phyloP scores from a whole-genome alignment of 2,797 vertebrate species.

The Anguilla marmorata region DNA sequence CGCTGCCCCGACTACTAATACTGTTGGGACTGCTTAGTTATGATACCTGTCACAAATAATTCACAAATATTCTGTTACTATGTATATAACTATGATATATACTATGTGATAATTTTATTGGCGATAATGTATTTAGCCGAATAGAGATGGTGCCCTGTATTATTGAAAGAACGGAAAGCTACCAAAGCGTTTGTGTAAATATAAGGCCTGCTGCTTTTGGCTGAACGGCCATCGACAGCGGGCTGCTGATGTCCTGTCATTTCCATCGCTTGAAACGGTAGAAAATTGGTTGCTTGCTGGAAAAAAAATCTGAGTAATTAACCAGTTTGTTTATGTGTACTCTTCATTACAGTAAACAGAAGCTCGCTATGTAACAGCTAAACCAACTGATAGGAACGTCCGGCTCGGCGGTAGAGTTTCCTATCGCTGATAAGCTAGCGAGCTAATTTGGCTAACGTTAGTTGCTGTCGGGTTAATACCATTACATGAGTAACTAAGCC shows the following conservation, averaged over 20 bases:
- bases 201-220: background rate
- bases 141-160: background rate
- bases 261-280: background rate
- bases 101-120: background rate
- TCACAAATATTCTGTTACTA: background rate
- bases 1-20: background rate
- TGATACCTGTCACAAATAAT: background rate
- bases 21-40: background rate
- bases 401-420: background rate
- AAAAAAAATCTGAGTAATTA: background rate
- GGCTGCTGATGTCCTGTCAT: conserved; percentile 1
- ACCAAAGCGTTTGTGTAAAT: conserved; percentile 10
- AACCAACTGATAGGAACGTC: background rate
- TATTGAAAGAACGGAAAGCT: background rate
- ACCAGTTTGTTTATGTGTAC: background rate
- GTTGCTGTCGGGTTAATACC: background rate
- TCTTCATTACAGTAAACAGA: background rate
- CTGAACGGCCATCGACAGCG: background rate
- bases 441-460: background rate
- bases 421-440: background rate
- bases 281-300: background rate
- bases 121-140: background rate
- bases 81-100: too few species aligned
- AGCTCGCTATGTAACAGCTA: background rate
- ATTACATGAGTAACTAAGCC: background rate